These are phyloP conservation scores for Clarias batrachus DNA, from an alignment of 2,113 vertebrate genomes.

Conservation along the genomic window DNA sequence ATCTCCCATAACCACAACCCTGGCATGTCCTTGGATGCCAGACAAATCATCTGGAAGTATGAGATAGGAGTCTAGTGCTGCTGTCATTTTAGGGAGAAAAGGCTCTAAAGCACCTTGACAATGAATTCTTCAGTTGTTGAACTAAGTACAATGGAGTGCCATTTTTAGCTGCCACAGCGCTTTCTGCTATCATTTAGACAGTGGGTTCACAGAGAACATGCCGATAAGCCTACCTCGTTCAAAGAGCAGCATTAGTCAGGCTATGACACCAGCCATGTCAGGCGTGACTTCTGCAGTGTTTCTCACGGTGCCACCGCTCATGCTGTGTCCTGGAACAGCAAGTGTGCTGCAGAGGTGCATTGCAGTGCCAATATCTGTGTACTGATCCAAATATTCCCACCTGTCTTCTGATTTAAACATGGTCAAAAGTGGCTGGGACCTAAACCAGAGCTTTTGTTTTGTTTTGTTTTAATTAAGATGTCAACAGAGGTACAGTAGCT, in stretches of 20 bases:
- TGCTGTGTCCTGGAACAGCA: neutral
- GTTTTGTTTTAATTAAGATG: neutral
- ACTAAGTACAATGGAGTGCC: constrained; percentile 33
- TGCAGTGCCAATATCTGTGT: neutral
- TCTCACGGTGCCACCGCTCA: neutral
- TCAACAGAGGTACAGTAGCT: neutral
- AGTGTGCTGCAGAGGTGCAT: neutral
- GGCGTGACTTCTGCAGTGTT: neutral
- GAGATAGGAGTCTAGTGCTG: constrained; percentile 37
- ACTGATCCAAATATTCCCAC: neutral
- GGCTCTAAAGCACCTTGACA: constrained; percentile 49
- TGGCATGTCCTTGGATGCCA: constrained; percentile 33
- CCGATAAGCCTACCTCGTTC: constrained; percentile 33
- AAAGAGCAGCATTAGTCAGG: constrained; percentile 40
- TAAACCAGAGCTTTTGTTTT: neutral
- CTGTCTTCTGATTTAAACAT: neutral
- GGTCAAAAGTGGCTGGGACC: neutral
- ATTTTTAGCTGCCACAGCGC: constrained; percentile 36
- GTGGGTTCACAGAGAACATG: constrained; percentile 40
- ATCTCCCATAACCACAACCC: neutral
- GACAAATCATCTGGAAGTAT: constrained; percentile 36
- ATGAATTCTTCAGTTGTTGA: constrained; percentile 44
- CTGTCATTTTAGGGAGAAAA: constrained; percentile 41
- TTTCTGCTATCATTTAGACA: constrained; percentile 33
- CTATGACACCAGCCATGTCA: constrained; percentile 10